phyloP scores from a whole-genome alignment of 2,113 vertebrate genomes.

The Zapornia atra region DNA sequence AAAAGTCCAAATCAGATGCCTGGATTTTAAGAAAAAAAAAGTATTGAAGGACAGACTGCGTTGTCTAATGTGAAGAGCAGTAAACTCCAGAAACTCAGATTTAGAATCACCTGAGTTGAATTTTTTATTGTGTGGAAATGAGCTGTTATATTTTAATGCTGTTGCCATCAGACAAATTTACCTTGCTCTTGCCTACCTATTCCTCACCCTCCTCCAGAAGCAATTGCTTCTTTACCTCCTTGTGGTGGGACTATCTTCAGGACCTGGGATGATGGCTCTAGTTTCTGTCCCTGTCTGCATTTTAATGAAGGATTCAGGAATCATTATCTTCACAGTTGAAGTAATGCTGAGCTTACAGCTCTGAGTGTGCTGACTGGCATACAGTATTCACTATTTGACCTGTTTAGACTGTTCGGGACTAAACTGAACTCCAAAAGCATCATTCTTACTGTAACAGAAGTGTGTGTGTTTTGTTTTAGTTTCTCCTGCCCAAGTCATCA shows the following conservation, averaged over 20 bases:
- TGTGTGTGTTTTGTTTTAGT: neutral
- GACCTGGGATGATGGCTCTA: neutral
- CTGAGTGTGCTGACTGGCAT: neutral
- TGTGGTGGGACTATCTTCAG: neutral
- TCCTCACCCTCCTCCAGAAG: neutral
- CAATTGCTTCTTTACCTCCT: neutral
- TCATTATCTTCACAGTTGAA: neutral
- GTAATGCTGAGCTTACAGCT: neutral
- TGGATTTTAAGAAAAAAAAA: neutral
- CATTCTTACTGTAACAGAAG: neutral
- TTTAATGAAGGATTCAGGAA: neutral
- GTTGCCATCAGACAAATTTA: neutral
- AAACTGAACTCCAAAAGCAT: neutral
- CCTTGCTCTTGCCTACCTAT: neutral
- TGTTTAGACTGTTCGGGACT: neutral
- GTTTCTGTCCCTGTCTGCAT: neutral
- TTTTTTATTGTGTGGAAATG: neutral
- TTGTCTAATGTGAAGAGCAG: neutral
- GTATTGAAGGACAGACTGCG: neutral
- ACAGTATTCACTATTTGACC: neutral
- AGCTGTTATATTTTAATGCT: neutral
- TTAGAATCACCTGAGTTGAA: neutral
- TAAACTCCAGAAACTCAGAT: neutral
- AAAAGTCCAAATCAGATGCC: neutral
- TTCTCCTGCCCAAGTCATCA: neutral